phyloP scores from a whole-genome alignment of 2,113 vertebrate genomes.

The Geococcyx californianus region DNA sequence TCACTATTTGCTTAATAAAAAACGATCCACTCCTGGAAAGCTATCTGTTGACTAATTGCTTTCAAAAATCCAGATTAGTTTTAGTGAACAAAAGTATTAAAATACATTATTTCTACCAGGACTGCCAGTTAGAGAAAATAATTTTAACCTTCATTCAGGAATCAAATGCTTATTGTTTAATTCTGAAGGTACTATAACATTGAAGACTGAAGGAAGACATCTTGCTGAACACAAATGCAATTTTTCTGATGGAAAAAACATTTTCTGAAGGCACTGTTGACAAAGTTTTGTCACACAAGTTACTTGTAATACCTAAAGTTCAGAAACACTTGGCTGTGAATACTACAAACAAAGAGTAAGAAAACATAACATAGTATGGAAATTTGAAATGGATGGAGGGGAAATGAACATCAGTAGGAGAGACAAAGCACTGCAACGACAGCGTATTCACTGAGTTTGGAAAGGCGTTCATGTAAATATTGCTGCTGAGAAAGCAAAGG shows the following conservation, averaged over 20 bases:
- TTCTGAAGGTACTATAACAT: slow-evolving; percentile 18
- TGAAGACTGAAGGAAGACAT: slow-evolving; percentile 57
- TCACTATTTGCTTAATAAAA: background rate
- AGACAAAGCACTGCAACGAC: background rate
- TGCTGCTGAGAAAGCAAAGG: background rate
- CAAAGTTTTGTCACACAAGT: slow-evolving; percentile 14
- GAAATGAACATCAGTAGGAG: background rate
- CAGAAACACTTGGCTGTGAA: slow-evolving; percentile 41
- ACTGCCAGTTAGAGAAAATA: slow-evolving; percentile 3
- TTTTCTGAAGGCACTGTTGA: slow-evolving; percentile 47
- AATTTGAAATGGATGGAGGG: background rate
- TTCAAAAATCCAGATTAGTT: background rate
- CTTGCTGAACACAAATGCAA: slow-evolving; percentile 38
- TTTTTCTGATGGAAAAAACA: slow-evolving; percentile 8
- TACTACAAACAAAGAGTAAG: slow-evolving; percentile 8
- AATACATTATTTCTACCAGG: background rate
- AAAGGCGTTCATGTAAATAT: background rate
- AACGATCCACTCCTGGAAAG: background rate
- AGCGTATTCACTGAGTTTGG: background rate
- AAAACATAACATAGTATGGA: background rate
- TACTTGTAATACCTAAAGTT: slow-evolving; percentile 34
- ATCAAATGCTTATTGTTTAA: slow-evolving; percentile 58
- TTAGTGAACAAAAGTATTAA: background rate
- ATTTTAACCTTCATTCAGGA: slow-evolving; percentile 48
- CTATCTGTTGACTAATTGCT: background rate